These are phyloP conservation scores for Pangasius sanitwongsei DNA, from an alignment of 2,797 vertebrate genomes.

Conservation along the genomic window DNA sequence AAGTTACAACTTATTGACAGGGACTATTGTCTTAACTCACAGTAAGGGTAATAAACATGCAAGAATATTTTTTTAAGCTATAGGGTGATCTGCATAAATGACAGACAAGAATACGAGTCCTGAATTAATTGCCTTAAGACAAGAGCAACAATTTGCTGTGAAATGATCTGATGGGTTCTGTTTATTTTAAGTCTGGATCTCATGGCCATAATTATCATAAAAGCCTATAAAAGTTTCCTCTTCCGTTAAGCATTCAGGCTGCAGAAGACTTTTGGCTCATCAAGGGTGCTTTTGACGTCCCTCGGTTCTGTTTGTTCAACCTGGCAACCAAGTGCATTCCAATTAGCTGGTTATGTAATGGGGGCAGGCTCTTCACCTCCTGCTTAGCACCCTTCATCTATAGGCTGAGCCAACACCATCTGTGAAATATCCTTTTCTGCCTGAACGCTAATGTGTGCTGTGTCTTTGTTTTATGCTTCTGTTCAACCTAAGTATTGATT, in stretches of 20 bases:
- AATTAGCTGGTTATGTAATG: constrained; percentile 59
- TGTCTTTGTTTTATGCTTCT: constrained; percentile 17
- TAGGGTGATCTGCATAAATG: constrained; percentile 12
- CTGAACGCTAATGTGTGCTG: constrained; percentile 18
- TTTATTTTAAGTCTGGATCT: constrained; percentile 33
- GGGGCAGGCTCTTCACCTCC: constrained; percentile 37
- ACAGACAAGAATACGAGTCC: background rate
- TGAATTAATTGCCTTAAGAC: constrained; percentile 47
- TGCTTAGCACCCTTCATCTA: constrained; percentile 20
- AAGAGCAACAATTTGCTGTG: constrained; percentile 41
- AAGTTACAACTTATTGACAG: too few relatives aligned
- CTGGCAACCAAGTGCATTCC: constrained; percentile 28
- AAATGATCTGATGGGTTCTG: constrained; percentile 37
- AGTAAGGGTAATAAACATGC: background rate
- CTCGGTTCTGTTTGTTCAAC: constrained; percentile 47
- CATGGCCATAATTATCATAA: constrained; percentile 42
- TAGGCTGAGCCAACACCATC: constrained; percentile 29
- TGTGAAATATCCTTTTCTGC: constrained; percentile 7
- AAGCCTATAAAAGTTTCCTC: constrained; percentile 24
- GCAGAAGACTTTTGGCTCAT: constrained; percentile 28
- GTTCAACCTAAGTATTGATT: constrained; percentile 48
- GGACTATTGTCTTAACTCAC: background rate
- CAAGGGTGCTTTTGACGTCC: constrained; percentile 52
- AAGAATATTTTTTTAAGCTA: constrained; percentile 41
- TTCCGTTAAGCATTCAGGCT: constrained; percentile 50